Percentiles rank a stretch among this genome's conserved stretches.
Conservation (phyloP, 2,797 vertebrate genomes). For the Craterocephalus amniculus region DNA sequence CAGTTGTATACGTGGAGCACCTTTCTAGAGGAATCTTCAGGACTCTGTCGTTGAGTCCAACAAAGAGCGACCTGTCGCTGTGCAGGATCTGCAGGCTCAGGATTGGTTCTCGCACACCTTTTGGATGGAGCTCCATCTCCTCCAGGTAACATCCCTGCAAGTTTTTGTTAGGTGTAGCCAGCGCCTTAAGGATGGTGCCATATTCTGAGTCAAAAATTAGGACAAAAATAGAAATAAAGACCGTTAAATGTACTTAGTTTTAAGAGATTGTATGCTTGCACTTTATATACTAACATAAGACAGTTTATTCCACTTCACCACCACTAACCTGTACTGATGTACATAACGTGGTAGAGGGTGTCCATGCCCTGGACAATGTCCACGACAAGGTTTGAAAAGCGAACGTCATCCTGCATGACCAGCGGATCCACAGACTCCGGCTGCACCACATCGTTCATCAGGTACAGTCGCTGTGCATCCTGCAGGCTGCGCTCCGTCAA, state of each 20-base stretch:
- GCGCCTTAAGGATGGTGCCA: constrained; percentile 94
- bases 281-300: no score
- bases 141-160: constrained; percentile 97
- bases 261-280: no score
- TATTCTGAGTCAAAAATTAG: constrained; percentile 83
- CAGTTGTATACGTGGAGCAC: constrained; percentile 90
- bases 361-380: constrained; percentile 98
- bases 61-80: constrained; percentile 93
- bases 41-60: constrained; percentile 91
- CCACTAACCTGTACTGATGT: constrained; percentile 94
- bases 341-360: constrained; percentile 96
- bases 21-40: constrained; percentile 94
- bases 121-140: constrained; percentile 93
- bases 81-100: constrained; percentile 95
- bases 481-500: constrained; percentile 96
- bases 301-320: no score
- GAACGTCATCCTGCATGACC: constrained; percentile 93
- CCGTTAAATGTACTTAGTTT: no score
- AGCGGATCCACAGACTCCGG: constrained; percentile 93
- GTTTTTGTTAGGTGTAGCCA: constrained; percentile 92
- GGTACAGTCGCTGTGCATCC: constrained; percentile 94
- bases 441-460: constrained; percentile 98
- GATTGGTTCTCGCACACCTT: constrained; percentile 88
- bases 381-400: constrained; percentile 94
- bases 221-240: background rate